A percentile compares a stretch with the other conserved stretches of the same genome.
Conservation (phyloP, 2,888 invertebrate genomes). For the Dicyrtoma fusca region DNA sequence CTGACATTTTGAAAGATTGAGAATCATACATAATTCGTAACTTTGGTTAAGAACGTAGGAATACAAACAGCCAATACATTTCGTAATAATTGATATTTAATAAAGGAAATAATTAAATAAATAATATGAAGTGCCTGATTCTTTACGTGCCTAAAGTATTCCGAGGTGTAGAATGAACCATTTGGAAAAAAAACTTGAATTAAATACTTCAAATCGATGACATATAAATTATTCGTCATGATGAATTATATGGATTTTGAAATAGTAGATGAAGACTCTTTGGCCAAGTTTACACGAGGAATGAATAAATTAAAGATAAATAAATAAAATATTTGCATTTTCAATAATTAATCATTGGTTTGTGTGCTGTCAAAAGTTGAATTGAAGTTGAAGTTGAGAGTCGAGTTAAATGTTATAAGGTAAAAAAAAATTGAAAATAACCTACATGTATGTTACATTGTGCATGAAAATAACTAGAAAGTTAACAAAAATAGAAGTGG, state of each 20-base stretch:
- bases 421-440: no score
- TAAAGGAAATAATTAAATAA: background rate
- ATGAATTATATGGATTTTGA: background rate
- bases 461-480: no score
- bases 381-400: no score
- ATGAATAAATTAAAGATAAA: background rate
- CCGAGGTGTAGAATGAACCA: background rate
- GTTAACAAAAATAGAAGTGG: no score
- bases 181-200: background rate
- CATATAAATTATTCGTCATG: background rate
- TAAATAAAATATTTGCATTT: background rate
- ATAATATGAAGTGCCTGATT: conserved; percentile 33
- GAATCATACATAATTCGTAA: no score
- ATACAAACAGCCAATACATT: background rate
- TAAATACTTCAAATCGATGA: background rate
- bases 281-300: background rate
- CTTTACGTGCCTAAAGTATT: conserved; percentile 29
- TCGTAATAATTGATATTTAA: background rate
- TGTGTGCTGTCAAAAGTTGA: no score
- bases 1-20: no score
- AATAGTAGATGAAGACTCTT: background rate
- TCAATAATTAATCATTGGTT: no score
- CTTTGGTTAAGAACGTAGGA: no score
- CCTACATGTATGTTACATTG: no score
- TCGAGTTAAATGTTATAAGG: no score